Evolutionary conservation across 2,797 vertebrate species (phyloP), one percentile per base, ranked within the genome.

Genomic region (Sebastes flavidus): DNA sequence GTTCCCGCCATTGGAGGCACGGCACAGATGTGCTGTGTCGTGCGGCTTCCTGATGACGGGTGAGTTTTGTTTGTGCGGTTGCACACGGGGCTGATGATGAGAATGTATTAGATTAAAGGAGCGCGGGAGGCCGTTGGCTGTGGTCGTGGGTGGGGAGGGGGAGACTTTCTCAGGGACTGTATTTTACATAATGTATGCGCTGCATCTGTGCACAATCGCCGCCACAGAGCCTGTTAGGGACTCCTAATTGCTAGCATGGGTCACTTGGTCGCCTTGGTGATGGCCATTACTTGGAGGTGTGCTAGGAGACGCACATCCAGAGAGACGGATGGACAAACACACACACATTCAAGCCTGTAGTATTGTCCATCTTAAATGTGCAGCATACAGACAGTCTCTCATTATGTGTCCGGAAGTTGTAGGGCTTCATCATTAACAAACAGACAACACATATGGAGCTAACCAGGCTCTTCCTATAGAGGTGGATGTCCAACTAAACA

Each of bases 181-280:
- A 76, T 78, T 94, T 94, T 91, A 87, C 90, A 93, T 94, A 93
- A 94, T 89, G 81, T 86, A 91, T 90, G 81, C 61, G 9, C 36
- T 60, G 74, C 87, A 87, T 93, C 93, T 90, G 90, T 87, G 87
- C 82, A 77, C 83, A 74, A 78, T 91, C 18, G 36, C 82, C 22
- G 4, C 66, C 79, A 65, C 83, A n/a, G 54, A 83, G 83, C 78
- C 90, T 89, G 91, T 90, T 91, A 86, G 85, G 76, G 85, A 88
- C 81, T 90, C 80, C 85, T 94, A 94, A 94, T 94, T 95, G 92
- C 88, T 87, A 77, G 87, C 87, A 27, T 61, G 88, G 93, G 92
- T 95, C 92, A 95, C 93, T 92, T 94, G 89, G 94, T 94, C 80
- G 72, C 91, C 87, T 91, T 90, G 85, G 89, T 71, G 84, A 94